A percentile compares a stretch with the other conserved stretches of the same genome.
These are phyloP conservation scores for Apodemia zela DNA, from an alignment of 2,888 invertebrate genomes.

Conservation along the genomic window DNA sequence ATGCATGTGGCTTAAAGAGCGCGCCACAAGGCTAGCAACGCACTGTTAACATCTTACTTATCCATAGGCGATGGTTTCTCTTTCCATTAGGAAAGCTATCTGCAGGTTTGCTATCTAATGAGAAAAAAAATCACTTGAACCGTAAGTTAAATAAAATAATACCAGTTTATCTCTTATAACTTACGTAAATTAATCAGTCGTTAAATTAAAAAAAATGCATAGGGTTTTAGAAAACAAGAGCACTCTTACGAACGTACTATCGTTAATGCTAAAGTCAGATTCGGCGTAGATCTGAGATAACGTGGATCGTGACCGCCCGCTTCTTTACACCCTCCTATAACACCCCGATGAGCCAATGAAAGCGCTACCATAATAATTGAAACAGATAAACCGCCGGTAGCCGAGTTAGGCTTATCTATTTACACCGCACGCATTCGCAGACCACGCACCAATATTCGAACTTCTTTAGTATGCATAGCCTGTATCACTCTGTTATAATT, in stretches of 20 bases:
- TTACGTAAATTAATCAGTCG: no score
- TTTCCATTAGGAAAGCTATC: no score
- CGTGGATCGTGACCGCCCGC: constrained; percentile 60
- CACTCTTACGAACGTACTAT: constrained; percentile 41
- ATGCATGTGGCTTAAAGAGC: no score
- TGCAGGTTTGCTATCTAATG: no score
- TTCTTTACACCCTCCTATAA: constrained; percentile 48
- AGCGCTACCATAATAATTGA: constrained; percentile 75
- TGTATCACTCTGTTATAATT: constrained; percentile 45
- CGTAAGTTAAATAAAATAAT: no score
- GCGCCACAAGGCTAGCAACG: no score
- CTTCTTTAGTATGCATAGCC: constrained; percentile 58
- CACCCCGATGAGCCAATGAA: constrained; percentile 63
- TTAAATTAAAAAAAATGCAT: background rate
- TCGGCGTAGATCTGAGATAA: constrained; percentile 70
- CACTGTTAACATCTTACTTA: no score
- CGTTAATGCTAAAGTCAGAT: constrained; percentile 60
- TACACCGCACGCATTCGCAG: constrained; percentile 63
- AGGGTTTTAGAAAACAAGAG: constrained; percentile 34
- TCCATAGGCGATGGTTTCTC: no score
- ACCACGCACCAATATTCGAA: constrained; percentile 60
- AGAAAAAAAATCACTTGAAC: no score
- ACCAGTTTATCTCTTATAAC: no score
- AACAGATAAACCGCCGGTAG: constrained; percentile 74
- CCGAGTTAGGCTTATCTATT: constrained; percentile 60